Evolutionary conservation across 2,797 vertebrate species (phyloP).

Genomic region (Myripristis murdjan): DNA sequence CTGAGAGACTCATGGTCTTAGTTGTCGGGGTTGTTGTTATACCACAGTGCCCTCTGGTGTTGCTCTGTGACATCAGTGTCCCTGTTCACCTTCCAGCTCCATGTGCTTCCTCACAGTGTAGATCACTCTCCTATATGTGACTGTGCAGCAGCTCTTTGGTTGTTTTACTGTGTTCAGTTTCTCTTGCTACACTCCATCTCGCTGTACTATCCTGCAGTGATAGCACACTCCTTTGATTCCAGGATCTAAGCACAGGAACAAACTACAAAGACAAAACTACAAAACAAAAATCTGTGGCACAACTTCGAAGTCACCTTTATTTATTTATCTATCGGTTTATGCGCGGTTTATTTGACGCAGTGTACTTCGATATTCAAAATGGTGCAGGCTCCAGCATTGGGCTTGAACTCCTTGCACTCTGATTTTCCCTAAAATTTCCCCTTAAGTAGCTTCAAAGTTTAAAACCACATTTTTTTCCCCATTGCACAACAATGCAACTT

Average conservation of each 20-base stretch:
- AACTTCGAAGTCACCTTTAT: slow-evolving; percentile 28
- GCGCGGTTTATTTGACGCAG: slow-evolving; percentile 29
- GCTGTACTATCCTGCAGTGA: not conserved
- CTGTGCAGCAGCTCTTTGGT: not conserved
- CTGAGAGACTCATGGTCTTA: not conserved
- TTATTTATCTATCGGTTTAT: slow-evolving; percentile 32
- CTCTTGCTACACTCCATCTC: not conserved
- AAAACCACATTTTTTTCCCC: too few relatives aligned
- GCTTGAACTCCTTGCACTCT: too few relatives aligned
- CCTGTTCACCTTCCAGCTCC: not conserved
- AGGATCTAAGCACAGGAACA: not conserved
- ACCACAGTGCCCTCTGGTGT: slow-evolving; percentile 78
- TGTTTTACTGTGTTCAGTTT: not conserved
- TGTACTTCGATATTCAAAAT: slow-evolving; percentile 38
- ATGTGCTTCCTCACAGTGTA: not conserved
- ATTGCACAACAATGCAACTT: too few relatives aligned
- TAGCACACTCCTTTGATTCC: too few relatives aligned
- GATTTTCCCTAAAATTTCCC: too few relatives aligned
- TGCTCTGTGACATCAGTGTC: slow-evolving; percentile 12
- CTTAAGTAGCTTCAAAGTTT: too few relatives aligned
- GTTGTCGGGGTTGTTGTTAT: slow-evolving; percentile 25
- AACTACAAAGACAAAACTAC: not conserved
- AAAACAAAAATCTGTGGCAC: slow-evolving; percentile 10
- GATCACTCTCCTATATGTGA: not conserved
- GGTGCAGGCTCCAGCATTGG: slow-evolving; percentile 26